Percentiles rank a stretch among this genome's conserved stretches.
These are phyloP conservation scores for Microctenopoma steveboyesi DNA, from an alignment of 2,797 vertebrate genomes.

Conservation along the genomic window DNA sequence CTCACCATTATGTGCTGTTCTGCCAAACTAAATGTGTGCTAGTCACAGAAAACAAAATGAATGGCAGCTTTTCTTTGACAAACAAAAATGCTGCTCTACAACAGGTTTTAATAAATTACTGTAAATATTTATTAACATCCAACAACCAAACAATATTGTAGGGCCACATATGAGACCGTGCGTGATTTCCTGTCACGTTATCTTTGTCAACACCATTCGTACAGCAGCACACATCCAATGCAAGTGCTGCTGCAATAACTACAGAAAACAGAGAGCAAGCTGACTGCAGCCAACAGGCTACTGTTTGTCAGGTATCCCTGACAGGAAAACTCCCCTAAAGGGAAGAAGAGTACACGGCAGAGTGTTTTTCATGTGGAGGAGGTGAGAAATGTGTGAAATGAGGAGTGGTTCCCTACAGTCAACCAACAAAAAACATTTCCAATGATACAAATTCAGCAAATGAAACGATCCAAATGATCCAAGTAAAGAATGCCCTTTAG, in stretches of 20 bases:
- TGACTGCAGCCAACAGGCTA: background rate
- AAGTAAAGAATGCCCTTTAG: background rate
- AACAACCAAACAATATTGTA: too few species aligned
- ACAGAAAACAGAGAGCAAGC: background rate
- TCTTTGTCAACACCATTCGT: background rate
- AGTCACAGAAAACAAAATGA: background rate
- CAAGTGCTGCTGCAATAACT: background rate
- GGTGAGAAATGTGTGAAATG: slow-evolving; percentile 1
- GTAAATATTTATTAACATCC: background rate
- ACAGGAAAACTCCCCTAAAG: background rate
- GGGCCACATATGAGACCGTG: background rate
- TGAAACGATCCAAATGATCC: background rate
- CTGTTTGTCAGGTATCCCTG: background rate
- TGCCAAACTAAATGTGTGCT: background rate
- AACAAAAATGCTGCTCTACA: slow-evolving; percentile 1
- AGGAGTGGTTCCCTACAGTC: background rate
- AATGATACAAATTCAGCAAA: background rate
- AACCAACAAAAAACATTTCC: background rate
- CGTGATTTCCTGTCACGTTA: background rate
- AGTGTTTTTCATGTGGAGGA: background rate
- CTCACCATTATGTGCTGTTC: slow-evolving; percentile 3
- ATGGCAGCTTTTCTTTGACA: background rate
- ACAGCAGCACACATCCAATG: background rate
- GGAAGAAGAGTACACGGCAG: background rate
- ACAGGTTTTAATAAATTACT: background rate